phyloP scores from a whole-genome alignment of 2,888 invertebrate species.

The Cataglyphis cursor region DNA sequence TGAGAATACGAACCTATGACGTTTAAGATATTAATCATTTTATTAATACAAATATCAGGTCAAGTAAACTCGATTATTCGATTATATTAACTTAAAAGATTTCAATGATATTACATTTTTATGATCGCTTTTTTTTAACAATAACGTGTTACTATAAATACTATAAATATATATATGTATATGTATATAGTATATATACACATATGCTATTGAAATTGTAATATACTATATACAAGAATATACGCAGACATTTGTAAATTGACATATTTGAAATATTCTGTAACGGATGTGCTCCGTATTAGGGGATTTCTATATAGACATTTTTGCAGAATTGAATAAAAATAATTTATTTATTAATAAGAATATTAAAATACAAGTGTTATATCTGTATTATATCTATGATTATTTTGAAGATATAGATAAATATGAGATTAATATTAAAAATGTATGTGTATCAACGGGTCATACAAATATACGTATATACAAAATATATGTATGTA shows the following conservation, averaged over 20 bases:
- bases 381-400: neutral
- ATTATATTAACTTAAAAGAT: slow-evolving; percentile 36
- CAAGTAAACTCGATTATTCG: slow-evolving; percentile 62
- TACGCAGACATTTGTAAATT: neutral
- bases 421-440: slow-evolving; percentile 17
- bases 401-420: neutral
- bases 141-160: neutral
- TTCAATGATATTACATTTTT: neutral
- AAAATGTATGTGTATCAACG: neutral
- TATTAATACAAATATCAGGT: slow-evolving; percentile 70
- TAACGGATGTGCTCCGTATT: neutral
- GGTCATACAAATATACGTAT: neutral
- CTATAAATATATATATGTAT: no score
- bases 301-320: neutral
- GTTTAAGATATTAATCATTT: slow-evolving; percentile 68
- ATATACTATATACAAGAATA: neutral
- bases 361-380: neutral
- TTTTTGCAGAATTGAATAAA: neutral
- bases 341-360: neutral
- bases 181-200: neutral
- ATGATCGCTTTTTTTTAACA: neutral
- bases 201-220: neutral
- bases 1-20: slow-evolving; percentile 48
- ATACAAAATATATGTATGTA: neutral
- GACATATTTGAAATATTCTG: neutral